Base-by-base conservation (phyloP, 2,113 vertebrate genomes). In the Pyxicephalus adspersus region DNA sequence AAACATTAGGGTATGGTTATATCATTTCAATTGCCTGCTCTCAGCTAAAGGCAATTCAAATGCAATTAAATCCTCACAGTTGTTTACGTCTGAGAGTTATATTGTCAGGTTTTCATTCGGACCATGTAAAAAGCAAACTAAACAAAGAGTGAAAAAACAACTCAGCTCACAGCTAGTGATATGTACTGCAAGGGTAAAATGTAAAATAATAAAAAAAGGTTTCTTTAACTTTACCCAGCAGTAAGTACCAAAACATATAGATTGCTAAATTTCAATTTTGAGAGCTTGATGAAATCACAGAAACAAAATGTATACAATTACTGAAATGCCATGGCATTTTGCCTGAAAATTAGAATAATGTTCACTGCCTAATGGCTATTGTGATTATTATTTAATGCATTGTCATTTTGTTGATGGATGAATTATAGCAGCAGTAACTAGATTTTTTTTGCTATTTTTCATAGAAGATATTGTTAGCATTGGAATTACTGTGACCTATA, bases 301-400 rank as follows among this genome's bases (percentile, higher is more conserved):
- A 20, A 75, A 23, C n/a, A 45, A 23, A 34, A 63, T 50, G 26
- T 23, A 45, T 63, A 5, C 38, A 76, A 64, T 77, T 77, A 54
- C 60, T 64, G 9, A 77, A 77, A 77, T 64, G 22, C 13, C 74
- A 64, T 64, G 45, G 38, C 74, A 76, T 76, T 75, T 45, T 45
- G 72, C 19, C 22, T 60, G 57, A 61, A 61, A 61, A 38, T 58
- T 64, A 76, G 17, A 60, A 60, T 19, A 25, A 57, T 45, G 20
- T 75, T 75, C 19, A 73, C n/a, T 73, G 71, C 13, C 11, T 73
- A 73, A 75, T 75, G 57, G 72, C 34, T 34, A 26, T 34, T 60
- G 31, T 45, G 9, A 61, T 75, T 25, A 61, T 17, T 38, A 16
- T 45, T 45, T 54, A 73, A 17, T 58, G 13, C 34, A 57, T 57